Percentiles rank a stretch among this genome's conserved stretches.
Conservation (phyloP, 2,113 vertebrate genomes). For the Bungarus multicinctus region DNA sequence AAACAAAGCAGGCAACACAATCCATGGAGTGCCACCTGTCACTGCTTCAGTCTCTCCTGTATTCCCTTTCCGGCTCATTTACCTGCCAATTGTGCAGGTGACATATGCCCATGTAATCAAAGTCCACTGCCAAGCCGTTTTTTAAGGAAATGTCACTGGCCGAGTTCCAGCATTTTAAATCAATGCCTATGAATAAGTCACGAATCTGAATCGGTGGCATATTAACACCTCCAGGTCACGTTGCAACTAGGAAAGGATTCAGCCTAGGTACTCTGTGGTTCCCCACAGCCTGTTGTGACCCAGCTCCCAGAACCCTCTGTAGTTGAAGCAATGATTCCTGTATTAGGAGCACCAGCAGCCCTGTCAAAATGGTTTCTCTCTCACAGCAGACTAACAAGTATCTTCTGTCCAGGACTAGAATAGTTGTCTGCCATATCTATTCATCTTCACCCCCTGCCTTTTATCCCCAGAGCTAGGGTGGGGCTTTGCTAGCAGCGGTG, state of each 20-base stretch:
- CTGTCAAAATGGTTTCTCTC: too few relatives aligned
- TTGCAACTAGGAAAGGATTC: not conserved
- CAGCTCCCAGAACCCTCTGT: too few relatives aligned
- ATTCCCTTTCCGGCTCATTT: not conserved
- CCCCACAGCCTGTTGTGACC: not conserved
- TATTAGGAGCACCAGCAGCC: too few relatives aligned
- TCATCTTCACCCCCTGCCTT: too few relatives aligned
- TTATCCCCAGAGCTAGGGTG: too few relatives aligned
- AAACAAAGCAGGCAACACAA: not conserved
- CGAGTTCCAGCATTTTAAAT: not conserved
- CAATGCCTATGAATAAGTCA: not conserved
- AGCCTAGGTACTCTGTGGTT: not conserved
- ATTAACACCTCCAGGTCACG: not conserved
- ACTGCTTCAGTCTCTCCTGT: too few relatives aligned
- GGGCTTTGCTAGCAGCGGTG: too few relatives aligned
- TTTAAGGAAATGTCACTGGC: not conserved
- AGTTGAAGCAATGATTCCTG: too few relatives aligned
- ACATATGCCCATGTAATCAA: not conserved
- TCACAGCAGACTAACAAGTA: too few relatives aligned
- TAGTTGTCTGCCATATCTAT: too few relatives aligned
- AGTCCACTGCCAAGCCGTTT: not conserved
- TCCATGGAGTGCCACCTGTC: not conserved
- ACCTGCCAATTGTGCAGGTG: not conserved
- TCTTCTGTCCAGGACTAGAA: fast-evolving
- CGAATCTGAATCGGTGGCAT: not conserved